Percentiles rank a stretch among this genome's conserved stretches.
Evolutionary conservation across 2,888 invertebrate genomes (phyloP).

Genomic region (Ptycholaimellus sp.): DNA sequence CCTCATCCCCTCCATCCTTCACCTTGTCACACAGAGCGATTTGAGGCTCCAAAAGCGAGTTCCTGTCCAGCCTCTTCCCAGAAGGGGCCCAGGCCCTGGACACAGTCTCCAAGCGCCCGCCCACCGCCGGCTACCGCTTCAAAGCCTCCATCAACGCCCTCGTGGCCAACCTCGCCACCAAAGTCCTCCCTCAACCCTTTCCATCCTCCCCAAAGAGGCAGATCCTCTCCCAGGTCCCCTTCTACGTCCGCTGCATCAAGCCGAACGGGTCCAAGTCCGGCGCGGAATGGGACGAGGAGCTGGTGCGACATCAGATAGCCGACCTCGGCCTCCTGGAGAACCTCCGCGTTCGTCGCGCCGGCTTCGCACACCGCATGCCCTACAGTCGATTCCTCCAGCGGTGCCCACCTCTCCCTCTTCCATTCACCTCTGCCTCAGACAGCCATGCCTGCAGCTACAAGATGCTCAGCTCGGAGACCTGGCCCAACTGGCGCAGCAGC

Average conservation of each 20-base stretch:
- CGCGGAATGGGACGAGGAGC: slow-evolving; percentile 54
- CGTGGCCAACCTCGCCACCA: slow-evolving; percentile 59
- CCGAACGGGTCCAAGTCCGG: slow-evolving; percentile 82
- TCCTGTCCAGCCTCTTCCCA: slow-evolving; percentile 65
- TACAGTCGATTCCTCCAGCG: slow-evolving; percentile 73
- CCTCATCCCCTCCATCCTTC: slow-evolving; percentile 7
- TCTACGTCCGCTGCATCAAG: slow-evolving; percentile 87
- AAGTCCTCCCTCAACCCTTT: too few relatives aligned
- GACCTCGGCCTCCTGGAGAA: slow-evolving; percentile 84
- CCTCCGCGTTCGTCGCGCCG: slow-evolving; percentile 75
- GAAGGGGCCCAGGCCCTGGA: slow-evolving; percentile 73
- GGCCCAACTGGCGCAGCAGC: slow-evolving; percentile 73
- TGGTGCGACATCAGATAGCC: slow-evolving; percentile 35
- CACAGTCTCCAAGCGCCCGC: slow-evolving; percentile 75
- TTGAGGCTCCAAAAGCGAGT: neutral
- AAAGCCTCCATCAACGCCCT: slow-evolving; percentile 76
- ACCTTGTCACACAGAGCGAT: neutral
- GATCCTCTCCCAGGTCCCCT: slow-evolving; percentile 28
- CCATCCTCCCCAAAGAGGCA: too few relatives aligned
- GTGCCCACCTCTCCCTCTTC: slow-evolving; percentile 24
- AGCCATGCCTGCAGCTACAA: slow-evolving; percentile 47
- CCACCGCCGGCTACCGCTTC: slow-evolving; percentile 76
- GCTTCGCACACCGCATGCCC: slow-evolving; percentile 79
- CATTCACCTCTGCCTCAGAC: neutral
- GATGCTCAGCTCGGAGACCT: slow-evolving; percentile 78